These are phyloP conservation scores for Dasyornis broadbenti DNA, from an alignment of 2,113 vertebrate species.

Conservation along the genomic window DNA sequence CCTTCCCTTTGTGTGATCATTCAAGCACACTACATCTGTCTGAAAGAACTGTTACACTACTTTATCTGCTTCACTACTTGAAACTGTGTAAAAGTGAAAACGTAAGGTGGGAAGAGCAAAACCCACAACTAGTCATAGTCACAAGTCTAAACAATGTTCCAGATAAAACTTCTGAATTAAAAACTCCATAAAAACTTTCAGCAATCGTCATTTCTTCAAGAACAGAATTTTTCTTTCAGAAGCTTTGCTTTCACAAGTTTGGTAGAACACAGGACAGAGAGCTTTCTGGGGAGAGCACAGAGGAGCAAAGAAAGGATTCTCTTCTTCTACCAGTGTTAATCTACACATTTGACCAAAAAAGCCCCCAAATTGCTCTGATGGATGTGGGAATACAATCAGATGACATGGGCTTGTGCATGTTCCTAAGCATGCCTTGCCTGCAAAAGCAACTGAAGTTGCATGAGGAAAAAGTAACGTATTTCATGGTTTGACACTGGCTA, in stretches of 20 bases:
- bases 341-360: neutral
- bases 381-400: neutral
- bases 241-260: neutral
- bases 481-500: neutral
- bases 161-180: neutral
- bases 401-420: neutral
- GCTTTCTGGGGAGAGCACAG: neutral
- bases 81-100: neutral
- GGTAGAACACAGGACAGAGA: neutral
- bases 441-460: too few relatives aligned
- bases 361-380: accelerated
- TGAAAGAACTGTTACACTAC: neutral
- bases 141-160: neutral
- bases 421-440: neutral
- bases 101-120: neutral
- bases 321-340: neutral
- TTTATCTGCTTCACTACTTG: neutral
- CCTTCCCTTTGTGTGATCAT: neutral
- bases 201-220: neutral
- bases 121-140: neutral
- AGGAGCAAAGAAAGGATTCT: neutral
- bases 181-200: neutral
- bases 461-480: neutral
- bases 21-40: neutral
- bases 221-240: neutral